These are phyloP conservation scores for Sylvia borin DNA, from an alignment of 2,797 vertebrate genomes.

Conservation along the genomic window DNA sequence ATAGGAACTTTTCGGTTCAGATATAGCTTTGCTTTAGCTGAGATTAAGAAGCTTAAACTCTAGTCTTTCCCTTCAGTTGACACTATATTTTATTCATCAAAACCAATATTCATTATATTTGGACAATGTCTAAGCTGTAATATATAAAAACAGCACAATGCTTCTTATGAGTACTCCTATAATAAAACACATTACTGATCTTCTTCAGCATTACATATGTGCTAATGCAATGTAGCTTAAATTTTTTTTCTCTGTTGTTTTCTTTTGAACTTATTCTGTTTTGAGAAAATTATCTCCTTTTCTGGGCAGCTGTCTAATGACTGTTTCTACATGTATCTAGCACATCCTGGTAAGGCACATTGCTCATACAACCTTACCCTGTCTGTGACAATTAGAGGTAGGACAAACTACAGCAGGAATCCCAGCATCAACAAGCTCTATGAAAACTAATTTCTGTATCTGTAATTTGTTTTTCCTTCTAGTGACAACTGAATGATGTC, in stretches of 20 bases:
- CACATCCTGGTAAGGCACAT: not conserved
- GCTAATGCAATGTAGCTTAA: constrained; percentile 9
- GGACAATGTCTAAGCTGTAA: not conserved
- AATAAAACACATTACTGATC: constrained; percentile 41
- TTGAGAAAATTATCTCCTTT: constrained; percentile 38
- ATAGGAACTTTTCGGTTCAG: not conserved
- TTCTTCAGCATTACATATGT: constrained; percentile 2
- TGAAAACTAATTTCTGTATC: not conserved
- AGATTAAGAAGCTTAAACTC: not conserved
- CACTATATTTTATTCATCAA: not conserved
- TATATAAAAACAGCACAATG: constrained; percentile 4
- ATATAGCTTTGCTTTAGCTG: constrained; percentile 35
- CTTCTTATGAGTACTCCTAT: not conserved
- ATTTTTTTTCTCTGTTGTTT: not conserved
- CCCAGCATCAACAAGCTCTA: not conserved
- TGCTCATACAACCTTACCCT: not conserved
- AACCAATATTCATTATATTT: constrained; percentile 40
- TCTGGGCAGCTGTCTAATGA: not conserved
- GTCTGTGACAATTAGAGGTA: not conserved
- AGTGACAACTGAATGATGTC: not conserved
- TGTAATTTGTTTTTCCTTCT: not conserved
- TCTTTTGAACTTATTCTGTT: not conserved
- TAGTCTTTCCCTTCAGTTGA: constrained; percentile 41
- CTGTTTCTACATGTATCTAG: not conserved
- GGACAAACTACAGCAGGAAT: not conserved